A percentile compares a stretch with the other conserved stretches of the same genome.
phyloP scores from a whole-genome alignment of 2,888 invertebrate genomes.

The Penaeus monodon region DNA sequence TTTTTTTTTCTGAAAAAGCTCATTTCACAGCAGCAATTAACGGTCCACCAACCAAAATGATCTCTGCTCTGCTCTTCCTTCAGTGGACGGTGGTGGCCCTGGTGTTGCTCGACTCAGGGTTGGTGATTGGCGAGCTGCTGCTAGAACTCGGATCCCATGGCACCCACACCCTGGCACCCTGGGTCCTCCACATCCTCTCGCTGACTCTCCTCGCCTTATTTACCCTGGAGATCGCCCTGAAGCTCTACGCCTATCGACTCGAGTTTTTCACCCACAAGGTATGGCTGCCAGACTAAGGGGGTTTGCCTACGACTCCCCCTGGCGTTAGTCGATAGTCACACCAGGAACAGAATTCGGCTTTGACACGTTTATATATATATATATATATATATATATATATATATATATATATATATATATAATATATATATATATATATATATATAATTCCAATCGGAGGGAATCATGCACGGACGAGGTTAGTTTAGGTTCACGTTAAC shows the following conservation, averaged over 20 bases:
- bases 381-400: too few relatives aligned
- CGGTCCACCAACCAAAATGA: too few relatives aligned
- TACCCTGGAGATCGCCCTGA: constrained; percentile 69
- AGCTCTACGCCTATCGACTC: constrained; percentile 69
- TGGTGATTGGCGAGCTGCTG: constrained; percentile 70
- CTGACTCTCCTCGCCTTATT: constrained; percentile 69
- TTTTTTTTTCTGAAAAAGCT: too few relatives aligned
- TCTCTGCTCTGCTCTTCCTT: too few relatives aligned
- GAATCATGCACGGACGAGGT: too few relatives aligned
- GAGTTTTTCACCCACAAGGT: constrained; percentile 68
- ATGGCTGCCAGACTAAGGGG: too few relatives aligned
- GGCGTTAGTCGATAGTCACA: neutral
- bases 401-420: too few relatives aligned
- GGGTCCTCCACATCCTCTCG: constrained; percentile 69
- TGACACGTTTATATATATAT: neutral
- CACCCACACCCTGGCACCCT: constrained; percentile 65
- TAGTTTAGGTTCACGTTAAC: too few relatives aligned
- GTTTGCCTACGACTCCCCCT: neutral
- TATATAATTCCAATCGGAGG: too few relatives aligned
- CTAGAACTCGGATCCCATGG: constrained; percentile 69
- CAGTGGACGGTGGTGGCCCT: constrained; percentile 69
- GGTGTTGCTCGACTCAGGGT: constrained; percentile 70
- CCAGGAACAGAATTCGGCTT: neutral
- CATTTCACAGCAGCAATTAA: too few relatives aligned
- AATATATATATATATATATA: too few relatives aligned